Percentiles rank a stretch among this genome's conserved stretches.
Evolutionary conservation across 1,140 invertebrate genomes (phyloP).

Genomic region (Cephus cinctus): DNA sequence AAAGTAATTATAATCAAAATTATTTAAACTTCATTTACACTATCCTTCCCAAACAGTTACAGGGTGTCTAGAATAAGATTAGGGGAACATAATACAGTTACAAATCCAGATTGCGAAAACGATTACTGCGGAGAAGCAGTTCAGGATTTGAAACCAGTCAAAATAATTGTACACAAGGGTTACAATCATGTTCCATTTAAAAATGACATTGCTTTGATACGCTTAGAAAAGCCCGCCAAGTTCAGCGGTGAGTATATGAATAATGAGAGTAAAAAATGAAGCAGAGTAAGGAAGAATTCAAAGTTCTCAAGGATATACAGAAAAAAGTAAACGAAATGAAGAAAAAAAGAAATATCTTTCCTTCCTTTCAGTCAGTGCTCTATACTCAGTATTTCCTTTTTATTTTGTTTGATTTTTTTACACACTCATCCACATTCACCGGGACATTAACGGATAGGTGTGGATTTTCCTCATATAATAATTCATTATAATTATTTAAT

Average conservation of each 20-base stretch:
- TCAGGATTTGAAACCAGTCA: conserved; percentile 56
- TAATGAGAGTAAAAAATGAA: too few relatives aligned
- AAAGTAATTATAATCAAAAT: conserved; percentile 12
- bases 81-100: conserved; percentile 60
- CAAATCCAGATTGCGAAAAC: conserved; percentile 60
- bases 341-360: too few relatives aligned
- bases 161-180: conserved; percentile 54
- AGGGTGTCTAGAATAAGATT: conserved; percentile 59
- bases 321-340: too few relatives aligned
- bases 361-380: too few relatives aligned
- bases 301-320: too few relatives aligned
- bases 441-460: too few relatives aligned
- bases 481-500: too few relatives aligned
- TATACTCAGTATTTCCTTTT: too few relatives aligned
- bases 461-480: too few relatives aligned
- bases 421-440: too few relatives aligned
- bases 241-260: conserved; percentile 51
- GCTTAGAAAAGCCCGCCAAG: conserved; percentile 53
- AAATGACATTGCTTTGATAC: conserved; percentile 69
- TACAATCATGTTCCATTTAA: conserved; percentile 62
- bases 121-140: conserved; percentile 57
- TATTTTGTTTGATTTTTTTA: too few relatives aligned
- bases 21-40: conserved; percentile 7
- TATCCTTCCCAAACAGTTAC: conserved; percentile 10
- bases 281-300: too few relatives aligned